phyloP scores from a whole-genome alignment of 2,888 invertebrate species.

The Anthrax anthrax region DNA sequence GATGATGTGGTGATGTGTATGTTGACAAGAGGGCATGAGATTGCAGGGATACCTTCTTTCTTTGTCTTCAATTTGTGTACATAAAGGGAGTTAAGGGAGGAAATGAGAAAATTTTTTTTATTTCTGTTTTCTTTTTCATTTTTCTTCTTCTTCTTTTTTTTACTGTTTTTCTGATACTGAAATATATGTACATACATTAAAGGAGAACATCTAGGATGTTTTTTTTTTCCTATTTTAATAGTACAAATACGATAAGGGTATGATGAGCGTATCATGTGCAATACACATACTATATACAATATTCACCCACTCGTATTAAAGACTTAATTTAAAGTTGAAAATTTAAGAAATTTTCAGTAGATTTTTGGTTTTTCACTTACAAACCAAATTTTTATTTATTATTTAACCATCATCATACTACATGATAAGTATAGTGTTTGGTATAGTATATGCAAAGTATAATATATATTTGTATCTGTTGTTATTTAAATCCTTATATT shows the following conservation, averaged over 20 bases:
- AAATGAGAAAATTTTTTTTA: slow-evolving; percentile 2
- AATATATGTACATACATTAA: slow-evolving; percentile 4
- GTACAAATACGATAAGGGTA: background rate
- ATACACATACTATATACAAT: too few relatives aligned
- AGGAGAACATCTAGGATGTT: slow-evolving; percentile 7
- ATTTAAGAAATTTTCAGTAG: slow-evolving; percentile 4
- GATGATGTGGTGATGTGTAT: background rate
- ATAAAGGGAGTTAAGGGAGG: slow-evolving; percentile 2
- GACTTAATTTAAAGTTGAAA: slow-evolving; percentile 8
- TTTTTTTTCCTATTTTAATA: too few relatives aligned
- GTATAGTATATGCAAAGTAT: background rate
- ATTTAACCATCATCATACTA: background rate
- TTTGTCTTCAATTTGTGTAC: slow-evolving; percentile 6
- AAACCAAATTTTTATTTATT: slow-evolving; percentile 9
- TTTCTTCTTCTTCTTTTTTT: background rate
- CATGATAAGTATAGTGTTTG: background rate
- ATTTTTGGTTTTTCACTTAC: slow-evolving; percentile 11
- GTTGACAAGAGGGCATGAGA: background rate
- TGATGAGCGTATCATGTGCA: background rate
- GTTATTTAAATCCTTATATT: too few relatives aligned
- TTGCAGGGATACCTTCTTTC: background rate
- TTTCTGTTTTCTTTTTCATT: background rate
- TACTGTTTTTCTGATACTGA: too few relatives aligned
- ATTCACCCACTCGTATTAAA: slow-evolving; percentile 7
- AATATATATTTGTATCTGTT: background rate